Base-by-base conservation (phyloP, 1,140 invertebrate species). In the Dendroctonus ponderosae region DNA sequence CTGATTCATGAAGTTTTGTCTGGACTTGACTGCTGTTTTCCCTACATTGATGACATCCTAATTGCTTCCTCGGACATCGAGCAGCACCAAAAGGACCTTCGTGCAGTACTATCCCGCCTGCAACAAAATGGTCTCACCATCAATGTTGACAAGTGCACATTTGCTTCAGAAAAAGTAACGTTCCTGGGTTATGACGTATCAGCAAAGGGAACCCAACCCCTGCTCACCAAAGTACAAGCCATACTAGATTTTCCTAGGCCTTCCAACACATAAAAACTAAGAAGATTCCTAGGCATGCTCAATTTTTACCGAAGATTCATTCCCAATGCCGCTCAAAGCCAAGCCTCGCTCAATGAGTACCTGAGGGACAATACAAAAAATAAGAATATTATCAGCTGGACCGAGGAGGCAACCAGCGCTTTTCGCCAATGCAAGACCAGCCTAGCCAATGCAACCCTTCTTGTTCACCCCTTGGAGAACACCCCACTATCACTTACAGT, bases 21-120 rank as follows among this genome's bases (percentile, higher is more conserved):
- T 12, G 58, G 26, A 12, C 12, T 61, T n/a, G 41, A 52, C 7
- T 61, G 39, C 15, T 9, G 11, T 14, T 56, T 54, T 42, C 7
- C 9, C 39, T 62, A 62, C 26, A 50, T 62, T 7, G 60, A 62
- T 39, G 60, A 51, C 40, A 54, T 62, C 41, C 14, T 62, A n/a
- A 62, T 62, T 42, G 12, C 37, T 7, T 54, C 52, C 6, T 37
- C 12, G 14, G 15, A 26, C 38, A 15, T 7, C 5, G 37, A 54
- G 14, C 52, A 54, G 37, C 49, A 51, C 49, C 49, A 7, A 51
- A 7, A 14, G 14, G 49, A 51, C 14, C 7, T 51, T 51, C 7
- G 12, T 7, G 15, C 49, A 39, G 53, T 40, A 39, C 37, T 56
- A 7, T 7, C 6, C 6, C 6, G 8, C 6, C 11, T 56, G 11